Evolutionary conservation across 2,113 vertebrate species (phyloP).

Genomic region (Chaetops frenatus): DNA sequence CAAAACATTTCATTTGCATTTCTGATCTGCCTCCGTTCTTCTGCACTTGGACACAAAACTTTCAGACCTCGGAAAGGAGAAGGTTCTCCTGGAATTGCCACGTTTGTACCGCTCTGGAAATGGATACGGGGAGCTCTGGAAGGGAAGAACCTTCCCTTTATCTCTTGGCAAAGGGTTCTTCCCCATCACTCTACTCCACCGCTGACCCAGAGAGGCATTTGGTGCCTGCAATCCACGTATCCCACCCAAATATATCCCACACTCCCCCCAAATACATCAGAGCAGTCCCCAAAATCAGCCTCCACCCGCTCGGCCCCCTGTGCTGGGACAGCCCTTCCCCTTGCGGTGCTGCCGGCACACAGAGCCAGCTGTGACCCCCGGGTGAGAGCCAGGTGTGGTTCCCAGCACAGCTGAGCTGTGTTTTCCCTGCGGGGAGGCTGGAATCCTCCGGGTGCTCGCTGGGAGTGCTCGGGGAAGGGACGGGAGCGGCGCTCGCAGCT

Average conservation of each 20-base stretch:
- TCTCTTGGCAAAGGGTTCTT: accelerated
- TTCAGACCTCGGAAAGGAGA: neutral
- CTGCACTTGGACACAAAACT: neutral
- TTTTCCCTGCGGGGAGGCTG: neutral
- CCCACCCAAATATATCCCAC: neutral
- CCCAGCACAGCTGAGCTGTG: neutral
- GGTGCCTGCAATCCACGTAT: neutral
- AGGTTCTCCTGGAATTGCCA: neutral
- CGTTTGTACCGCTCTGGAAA: neutral
- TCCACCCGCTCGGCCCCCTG: accelerated
- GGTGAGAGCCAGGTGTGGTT: accelerated
- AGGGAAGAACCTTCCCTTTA: neutral
- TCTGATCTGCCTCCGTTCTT: neutral
- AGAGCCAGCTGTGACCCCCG: too few species aligned
- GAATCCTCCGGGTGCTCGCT: accelerated
- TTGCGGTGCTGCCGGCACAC: too few species aligned
- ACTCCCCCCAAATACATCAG: neutral
- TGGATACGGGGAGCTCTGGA: neutral
- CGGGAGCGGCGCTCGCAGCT: accelerated
- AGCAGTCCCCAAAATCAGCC: neutral
- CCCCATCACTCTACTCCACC: neutral
- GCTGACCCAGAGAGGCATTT: neutral
- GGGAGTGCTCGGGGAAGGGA: neutral
- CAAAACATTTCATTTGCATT: conserved; percentile 37
- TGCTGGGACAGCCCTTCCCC: accelerated